phyloP scores from a whole-genome alignment of 1,140 invertebrate species.

The Vollenhovia emeryi region DNA sequence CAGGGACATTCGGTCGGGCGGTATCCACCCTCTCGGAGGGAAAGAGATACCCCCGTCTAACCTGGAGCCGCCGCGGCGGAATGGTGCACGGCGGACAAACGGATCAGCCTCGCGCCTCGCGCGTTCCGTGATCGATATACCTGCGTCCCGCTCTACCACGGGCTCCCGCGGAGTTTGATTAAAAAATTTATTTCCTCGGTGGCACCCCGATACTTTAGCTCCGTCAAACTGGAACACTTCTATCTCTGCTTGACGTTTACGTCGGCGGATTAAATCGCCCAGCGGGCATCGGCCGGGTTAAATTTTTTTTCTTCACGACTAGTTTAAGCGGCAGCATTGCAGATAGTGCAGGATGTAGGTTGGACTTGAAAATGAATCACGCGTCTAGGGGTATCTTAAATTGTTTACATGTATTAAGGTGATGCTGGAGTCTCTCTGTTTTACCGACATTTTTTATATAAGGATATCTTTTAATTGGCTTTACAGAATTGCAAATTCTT shows the following conservation, averaged over 20 bases:
- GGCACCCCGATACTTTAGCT: not conserved
- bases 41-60: slow-evolving; percentile 47
- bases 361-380: too few relatives aligned
- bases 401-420: too few relatives aligned
- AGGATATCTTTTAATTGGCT: too few relatives aligned
- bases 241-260: not conserved
- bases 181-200: slow-evolving; percentile 45
- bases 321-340: too few relatives aligned
- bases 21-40: not conserved
- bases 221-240: not conserved
- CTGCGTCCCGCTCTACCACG: not conserved
- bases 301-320: slow-evolving; percentile 3
- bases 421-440: too few relatives aligned
- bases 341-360: too few relatives aligned
- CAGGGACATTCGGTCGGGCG: slow-evolving; percentile 21
- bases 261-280: not conserved
- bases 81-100: slow-evolving; percentile 37
- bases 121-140: slow-evolving; percentile 46
- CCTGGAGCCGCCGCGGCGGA: not conserved
- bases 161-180: slow-evolving; percentile 39
- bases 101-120: slow-evolving; percentile 35
- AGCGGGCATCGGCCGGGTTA: not conserved
- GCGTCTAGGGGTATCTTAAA: too few relatives aligned
- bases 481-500: too few relatives aligned
- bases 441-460: too few relatives aligned